These are phyloP conservation scores for Paramisgurnus dabryanus DNA, from an alignment of 2,113 vertebrate species.

Conservation along the genomic window DNA sequence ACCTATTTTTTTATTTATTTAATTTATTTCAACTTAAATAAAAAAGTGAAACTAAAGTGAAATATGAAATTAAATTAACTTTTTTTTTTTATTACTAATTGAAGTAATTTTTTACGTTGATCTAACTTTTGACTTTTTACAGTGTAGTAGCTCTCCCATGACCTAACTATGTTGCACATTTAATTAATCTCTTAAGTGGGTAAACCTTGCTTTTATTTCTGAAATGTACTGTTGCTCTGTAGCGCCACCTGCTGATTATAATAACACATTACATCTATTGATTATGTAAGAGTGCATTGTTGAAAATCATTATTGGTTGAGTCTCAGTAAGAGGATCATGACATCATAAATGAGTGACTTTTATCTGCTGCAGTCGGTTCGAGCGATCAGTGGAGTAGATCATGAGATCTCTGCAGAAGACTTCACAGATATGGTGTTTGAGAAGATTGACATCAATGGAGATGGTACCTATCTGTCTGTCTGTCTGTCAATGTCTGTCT, in stretches of 20 bases:
- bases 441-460: slow-evolving; percentile 80
- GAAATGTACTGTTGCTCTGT: background rate
- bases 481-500: background rate
- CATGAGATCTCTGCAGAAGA: slow-evolving; percentile 75
- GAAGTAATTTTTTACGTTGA: too few relatives aligned
- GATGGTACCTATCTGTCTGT: slow-evolving; percentile 68
- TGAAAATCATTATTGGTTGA: background rate
- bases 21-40: too few relatives aligned
- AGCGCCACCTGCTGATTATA: background rate
- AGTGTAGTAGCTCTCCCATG: too few relatives aligned
- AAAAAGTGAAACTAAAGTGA: too few relatives aligned
- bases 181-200: too few relatives aligned
- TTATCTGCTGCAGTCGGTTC: slow-evolving; percentile 71
- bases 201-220: too few relatives aligned
- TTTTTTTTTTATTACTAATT: too few relatives aligned
- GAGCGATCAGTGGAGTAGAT: slow-evolving; percentile 74
- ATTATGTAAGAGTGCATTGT: background rate
- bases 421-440: slow-evolving; percentile 80
- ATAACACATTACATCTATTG: background rate
- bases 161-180: too few relatives aligned
- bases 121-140: too few relatives aligned
- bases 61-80: too few relatives aligned
- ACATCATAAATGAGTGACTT: slow-evolving; percentile 1
- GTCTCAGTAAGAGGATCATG: slow-evolving; percentile 17
- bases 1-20: too few relatives aligned